Evolutionary conservation across 1,140 invertebrate species (phyloP).

Genomic region (Piezodorus guildinii): DNA sequence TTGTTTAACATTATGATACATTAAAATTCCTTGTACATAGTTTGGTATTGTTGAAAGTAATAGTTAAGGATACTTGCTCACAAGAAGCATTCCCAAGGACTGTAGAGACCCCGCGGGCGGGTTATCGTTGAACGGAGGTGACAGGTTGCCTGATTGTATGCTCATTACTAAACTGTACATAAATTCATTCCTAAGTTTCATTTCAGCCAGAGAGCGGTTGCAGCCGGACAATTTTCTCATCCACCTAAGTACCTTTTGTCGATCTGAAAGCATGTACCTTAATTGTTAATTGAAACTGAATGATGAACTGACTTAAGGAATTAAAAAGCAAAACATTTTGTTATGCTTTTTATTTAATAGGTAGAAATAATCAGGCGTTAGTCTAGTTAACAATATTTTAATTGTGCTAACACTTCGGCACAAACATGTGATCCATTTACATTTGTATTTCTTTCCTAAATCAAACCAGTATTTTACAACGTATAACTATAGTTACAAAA

Average conservation of each 20-base stretch:
- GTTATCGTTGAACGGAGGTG: constrained; percentile 35
- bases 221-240: constrained; percentile 35
- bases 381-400: too few species aligned
- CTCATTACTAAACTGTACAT: constrained; percentile 39
- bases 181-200: constrained; percentile 40
- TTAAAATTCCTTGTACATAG: too few species aligned
- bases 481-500: too few species aligned
- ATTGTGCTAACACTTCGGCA: too few species aligned
- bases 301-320: too few species aligned
- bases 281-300: background rate
- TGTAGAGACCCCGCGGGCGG: constrained; percentile 34
- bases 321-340: too few species aligned
- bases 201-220: constrained; percentile 35
- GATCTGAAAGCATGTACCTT: constrained; percentile 25
- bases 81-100: constrained; percentile 34
- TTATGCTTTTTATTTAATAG: too few species aligned
- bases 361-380: too few species aligned
- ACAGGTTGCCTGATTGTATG: constrained; percentile 35
- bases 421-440: too few species aligned
- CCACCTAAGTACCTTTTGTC: constrained; percentile 35
- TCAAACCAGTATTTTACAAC: too few species aligned
- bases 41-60: background rate
- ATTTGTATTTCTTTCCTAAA: too few species aligned
- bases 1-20: too few species aligned
- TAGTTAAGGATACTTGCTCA: constrained; percentile 26